Base-by-base conservation (phyloP, 2,888 invertebrate species). In the Leptinotarsa haldemani region DNA sequence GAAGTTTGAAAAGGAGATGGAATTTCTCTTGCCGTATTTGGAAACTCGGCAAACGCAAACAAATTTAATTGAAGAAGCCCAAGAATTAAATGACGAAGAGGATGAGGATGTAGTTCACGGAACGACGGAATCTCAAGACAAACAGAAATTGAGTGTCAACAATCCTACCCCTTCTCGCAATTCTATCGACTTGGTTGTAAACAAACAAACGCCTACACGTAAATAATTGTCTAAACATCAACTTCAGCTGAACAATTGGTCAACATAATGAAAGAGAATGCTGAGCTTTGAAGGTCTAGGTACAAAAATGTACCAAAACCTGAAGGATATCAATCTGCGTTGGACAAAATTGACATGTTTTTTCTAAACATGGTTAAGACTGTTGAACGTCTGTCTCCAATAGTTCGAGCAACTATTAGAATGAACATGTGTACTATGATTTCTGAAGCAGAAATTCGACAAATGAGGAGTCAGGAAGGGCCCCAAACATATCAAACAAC, bases 1-100 rank as follows among this genome's bases (percentile, higher is more conserved):
- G 52, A 52, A 52, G 52, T 52, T 52, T 52, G 52, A 52, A 52
- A 52, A 52, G 52, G 52, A 52, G n/a, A 52, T 52, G 52, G 52
- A 52, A n/a, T 52, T 52, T 52, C 52, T 52, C 52, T 52, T 52
- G 52, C 52, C 52, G 52, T 52, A 52, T 52, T 52, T 52, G n/a
- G 52, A 52, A 52, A 52, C 52, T 52, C 52, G 52, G 52, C 52
- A 52, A 52, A 52, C n/a, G 52, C 52, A 52, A 52, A n/a, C 52
- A 52, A 52, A 52, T 52, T n/a, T n/a, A 52, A 52, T 52, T 52
- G 52, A 52, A 52, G 52, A 2, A 52, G n/a, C 52, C 52, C 52
- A n/a, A 52, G n/a, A 52, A 52, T 52, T 52, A 18, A 52, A 52
- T 52, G 52, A 52, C 52, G n/a, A 52, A 52, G 52, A 52, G n/a